A percentile compares a stretch with the other conserved stretches of the same genome.
Conservation (phyloP, 2,797 vertebrate genomes). For the Simalia tracyae region DNA sequence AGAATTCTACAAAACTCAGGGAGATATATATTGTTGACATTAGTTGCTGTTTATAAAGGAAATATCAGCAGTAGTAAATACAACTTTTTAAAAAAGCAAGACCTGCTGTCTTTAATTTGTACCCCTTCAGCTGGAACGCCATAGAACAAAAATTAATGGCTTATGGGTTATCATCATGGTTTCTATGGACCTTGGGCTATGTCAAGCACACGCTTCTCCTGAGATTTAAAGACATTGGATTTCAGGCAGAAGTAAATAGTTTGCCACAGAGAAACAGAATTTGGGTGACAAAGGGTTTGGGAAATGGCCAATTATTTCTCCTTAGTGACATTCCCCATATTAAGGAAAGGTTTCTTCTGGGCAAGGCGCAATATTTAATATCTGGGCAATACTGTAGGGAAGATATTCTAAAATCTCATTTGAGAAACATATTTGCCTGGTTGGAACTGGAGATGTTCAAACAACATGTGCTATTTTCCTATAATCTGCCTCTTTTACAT, state of each 20-base stretch:
- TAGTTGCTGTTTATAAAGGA: not conserved
- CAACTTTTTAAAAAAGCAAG: not conserved
- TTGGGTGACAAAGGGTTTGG: not conserved
- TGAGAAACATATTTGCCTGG: not conserved
- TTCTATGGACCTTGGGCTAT: not conserved
- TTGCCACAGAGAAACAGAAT: not conserved
- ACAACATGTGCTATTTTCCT: not conserved
- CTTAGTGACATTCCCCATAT: not conserved
- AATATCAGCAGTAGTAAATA: not conserved
- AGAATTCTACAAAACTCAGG: not conserved
- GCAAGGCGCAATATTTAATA: not conserved
- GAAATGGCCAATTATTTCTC: not conserved
- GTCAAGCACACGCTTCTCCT: not conserved
- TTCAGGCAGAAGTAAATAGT: not conserved
- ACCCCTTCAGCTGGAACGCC: not conserved
- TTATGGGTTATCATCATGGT: not conserved
- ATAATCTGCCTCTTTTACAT: not conserved
- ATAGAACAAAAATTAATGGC: not conserved
- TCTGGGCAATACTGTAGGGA: not conserved
- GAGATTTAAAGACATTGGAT: not conserved
- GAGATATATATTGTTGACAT: not conserved
- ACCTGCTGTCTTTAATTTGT: not conserved
- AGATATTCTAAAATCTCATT: not conserved
- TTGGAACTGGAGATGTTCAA: not conserved
- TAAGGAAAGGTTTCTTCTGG: not conserved